Conservation (phyloP, 1,140 invertebrate genomes). For the Camponotus pennsylvanicus region DNA sequence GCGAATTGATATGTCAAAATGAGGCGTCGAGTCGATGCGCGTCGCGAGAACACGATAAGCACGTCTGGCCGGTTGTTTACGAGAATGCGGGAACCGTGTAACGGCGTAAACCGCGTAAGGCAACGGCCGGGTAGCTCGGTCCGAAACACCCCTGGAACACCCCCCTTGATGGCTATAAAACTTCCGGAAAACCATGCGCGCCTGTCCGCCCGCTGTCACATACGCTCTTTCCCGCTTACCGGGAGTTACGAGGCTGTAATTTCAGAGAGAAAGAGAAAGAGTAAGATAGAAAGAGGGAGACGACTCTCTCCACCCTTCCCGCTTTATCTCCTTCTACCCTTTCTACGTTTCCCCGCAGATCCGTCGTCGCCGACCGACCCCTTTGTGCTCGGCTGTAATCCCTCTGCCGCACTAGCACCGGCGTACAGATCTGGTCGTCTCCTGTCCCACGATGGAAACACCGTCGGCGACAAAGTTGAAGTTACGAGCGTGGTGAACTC, state of each 20-base stretch:
- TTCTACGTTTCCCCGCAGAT: conserved; percentile 19
- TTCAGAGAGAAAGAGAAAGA: conserved; percentile 58
- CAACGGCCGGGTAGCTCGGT: conserved; percentile 66
- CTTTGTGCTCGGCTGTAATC: conserved; percentile 63
- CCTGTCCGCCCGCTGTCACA: conserved; percentile 79
- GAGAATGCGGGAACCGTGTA: conserved; percentile 77
- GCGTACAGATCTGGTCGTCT: conserved; percentile 64
- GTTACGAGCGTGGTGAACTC: conserved; percentile 79
- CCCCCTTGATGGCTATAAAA: conserved; percentile 76
- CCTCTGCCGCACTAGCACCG: conserved; percentile 48
- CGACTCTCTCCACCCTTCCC: conserved; percentile 69
- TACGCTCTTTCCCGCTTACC: conserved; percentile 80
- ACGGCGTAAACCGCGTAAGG: conserved; percentile 71
- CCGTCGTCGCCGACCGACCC: conserved; percentile 61
- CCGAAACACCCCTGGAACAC: conserved; percentile 69
- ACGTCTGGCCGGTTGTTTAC: conserved; percentile 74
- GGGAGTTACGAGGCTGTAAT: conserved; percentile 82
- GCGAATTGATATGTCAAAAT: conserved; percentile 49
- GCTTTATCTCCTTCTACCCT: conserved; percentile 67
- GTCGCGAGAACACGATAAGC: conserved; percentile 73
- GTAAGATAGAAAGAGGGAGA: conserved; percentile 38
- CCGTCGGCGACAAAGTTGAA: conserved; percentile 79
- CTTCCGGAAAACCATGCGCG: conserved; percentile 74
- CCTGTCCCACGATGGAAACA: conserved; percentile 72
- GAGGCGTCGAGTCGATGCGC: conserved; percentile 48